phyloP scores from a whole-genome alignment of 2,113 vertebrate genomes.

The Parotia lawesii region DNA sequence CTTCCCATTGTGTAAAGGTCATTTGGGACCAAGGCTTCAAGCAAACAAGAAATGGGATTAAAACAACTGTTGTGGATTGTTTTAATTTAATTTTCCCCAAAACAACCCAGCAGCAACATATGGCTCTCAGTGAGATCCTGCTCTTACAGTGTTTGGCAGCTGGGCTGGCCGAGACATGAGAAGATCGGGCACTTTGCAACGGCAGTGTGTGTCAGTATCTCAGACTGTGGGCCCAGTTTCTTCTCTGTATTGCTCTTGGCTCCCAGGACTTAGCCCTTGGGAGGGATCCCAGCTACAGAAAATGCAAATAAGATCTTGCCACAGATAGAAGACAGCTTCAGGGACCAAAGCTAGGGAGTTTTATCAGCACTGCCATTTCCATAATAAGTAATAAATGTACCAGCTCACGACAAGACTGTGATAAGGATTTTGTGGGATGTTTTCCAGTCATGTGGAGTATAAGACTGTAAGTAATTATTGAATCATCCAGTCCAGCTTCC shows the following conservation, averaged over 20 bases:
- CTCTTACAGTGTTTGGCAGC: neutral
- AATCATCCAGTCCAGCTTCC: neutral
- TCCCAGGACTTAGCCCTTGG: neutral
- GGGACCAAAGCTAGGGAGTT: neutral
- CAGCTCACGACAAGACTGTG: neutral
- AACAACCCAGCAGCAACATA: slow-evolving; percentile 5
- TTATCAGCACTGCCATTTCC: neutral
- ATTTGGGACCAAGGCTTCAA: neutral
- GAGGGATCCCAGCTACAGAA: neutral
- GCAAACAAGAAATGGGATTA: slow-evolving; percentile 15
- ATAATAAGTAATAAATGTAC: slow-evolving; percentile 12
- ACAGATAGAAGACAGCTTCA: neutral
- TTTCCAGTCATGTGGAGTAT: neutral
- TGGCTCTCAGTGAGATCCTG: neutral
- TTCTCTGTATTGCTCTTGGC: neutral
- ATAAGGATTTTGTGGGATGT: neutral
- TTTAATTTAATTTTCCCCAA: slow-evolving; percentile 14
- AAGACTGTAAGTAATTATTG: neutral
- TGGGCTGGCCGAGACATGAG: neutral
- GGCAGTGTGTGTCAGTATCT: neutral
- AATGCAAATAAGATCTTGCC: neutral
- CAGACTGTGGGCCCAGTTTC: neutral
- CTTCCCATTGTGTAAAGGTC: neutral
- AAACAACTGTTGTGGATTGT: neutral
- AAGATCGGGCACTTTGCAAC: neutral